phyloP scores from a whole-genome alignment of 2,888 invertebrate genomes.

The Pristionchus japonicus region DNA sequence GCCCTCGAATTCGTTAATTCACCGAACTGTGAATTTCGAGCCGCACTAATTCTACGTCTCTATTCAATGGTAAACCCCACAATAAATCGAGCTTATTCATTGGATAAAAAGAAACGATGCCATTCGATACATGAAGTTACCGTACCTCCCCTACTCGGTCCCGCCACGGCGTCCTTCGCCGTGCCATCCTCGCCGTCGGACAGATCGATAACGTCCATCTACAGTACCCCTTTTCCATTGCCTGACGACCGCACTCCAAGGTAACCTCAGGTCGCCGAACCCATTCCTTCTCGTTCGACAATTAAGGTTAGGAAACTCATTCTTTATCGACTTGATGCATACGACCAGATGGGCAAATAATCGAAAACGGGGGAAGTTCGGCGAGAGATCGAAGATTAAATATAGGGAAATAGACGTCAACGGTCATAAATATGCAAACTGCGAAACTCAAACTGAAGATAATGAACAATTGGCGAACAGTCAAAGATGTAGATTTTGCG shows the following conservation, averaged over 20 bases:
- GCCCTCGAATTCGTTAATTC: neutral
- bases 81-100: neutral
- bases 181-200: neutral
- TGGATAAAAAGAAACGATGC: neutral
- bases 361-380: neutral
- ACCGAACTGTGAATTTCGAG: neutral
- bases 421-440: too few relatives aligned
- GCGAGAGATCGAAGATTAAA: neutral
- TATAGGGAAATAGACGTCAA: neutral
- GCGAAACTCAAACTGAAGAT: neutral
- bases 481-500: neutral
- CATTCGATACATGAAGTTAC: neutral
- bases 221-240: neutral
- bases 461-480: neutral
- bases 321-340: neutral
- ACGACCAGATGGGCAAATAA: neutral
- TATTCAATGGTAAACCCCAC: neutral
- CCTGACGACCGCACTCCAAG: neutral
- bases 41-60: neutral
- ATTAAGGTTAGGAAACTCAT: neutral
- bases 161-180: neutral
- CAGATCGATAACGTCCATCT: constrained; percentile 27
- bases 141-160: neutral
- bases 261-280: neutral
- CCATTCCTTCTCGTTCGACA: neutral